Evolutionary conservation across 2,797 vertebrate genomes (phyloP).

Genomic region (Margarornis squamiger): DNA sequence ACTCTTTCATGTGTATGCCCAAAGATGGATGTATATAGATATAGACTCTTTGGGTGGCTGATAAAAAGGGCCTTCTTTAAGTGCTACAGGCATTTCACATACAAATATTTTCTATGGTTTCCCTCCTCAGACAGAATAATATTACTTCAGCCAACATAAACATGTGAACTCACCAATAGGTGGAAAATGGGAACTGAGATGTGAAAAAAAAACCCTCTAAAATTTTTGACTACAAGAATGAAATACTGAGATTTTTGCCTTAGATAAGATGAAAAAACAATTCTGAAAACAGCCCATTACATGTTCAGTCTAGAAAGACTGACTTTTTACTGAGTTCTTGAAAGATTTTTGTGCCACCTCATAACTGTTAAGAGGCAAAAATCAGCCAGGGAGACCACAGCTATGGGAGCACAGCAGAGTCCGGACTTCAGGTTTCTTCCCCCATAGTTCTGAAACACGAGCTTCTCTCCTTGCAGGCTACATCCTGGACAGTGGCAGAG

Average conservation of each 20-base stretch:
- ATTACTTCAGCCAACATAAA: slow-evolving; percentile 43
- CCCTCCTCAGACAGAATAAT: slow-evolving; percentile 33
- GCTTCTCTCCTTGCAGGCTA: not conserved
- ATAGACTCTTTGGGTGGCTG: slow-evolving; percentile 15
- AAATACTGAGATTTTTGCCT: not conserved
- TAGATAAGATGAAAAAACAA: not conserved
- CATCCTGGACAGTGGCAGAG: not conserved
- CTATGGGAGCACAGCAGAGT: not conserved
- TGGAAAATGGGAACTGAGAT: not conserved
- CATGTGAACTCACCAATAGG: slow-evolving; percentile 45
- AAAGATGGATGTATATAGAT: not conserved
- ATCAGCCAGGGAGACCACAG: not conserved
- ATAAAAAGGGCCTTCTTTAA: not conserved
- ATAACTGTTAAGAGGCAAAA: not conserved
- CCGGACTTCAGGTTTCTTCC: not conserved
- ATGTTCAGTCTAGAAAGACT: not conserved
- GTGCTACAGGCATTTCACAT: slow-evolving; percentile 2
- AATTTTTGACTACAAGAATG: not conserved
- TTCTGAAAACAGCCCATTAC: not conserved
- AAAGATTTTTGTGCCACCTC: not conserved
- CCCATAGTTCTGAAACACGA: not conserved
- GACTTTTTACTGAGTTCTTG: not conserved
- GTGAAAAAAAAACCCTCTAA: not conserved
- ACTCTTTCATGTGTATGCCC: not conserved
- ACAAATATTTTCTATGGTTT: slow-evolving; percentile 61